These are phyloP conservation scores for Cerastoderma edule DNA, from an alignment of 2,888 invertebrate species.

Conservation along the genomic window DNA sequence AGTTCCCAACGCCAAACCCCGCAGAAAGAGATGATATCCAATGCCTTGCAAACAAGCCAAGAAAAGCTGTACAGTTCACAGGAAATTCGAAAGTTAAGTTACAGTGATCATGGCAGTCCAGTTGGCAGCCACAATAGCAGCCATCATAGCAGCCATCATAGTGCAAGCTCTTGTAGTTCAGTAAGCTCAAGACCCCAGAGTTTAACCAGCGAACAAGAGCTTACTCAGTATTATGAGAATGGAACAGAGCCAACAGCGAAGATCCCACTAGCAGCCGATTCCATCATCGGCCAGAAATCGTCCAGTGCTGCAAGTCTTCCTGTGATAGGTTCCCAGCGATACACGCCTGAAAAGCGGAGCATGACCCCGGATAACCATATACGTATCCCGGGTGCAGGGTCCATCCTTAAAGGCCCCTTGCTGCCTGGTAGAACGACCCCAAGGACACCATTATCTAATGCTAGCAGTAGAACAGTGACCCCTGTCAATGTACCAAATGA, in stretches of 20 bases:
- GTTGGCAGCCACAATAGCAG: conserved; percentile 37
- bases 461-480: conserved; percentile 74
- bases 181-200: conserved; percentile 68
- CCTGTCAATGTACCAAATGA: conserved; percentile 60
- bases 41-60: conserved; percentile 58
- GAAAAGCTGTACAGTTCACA: conserved; percentile 61
- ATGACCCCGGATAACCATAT: conserved; percentile 73
- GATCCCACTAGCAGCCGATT: conserved; percentile 19
- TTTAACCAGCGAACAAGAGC: conserved; percentile 76
- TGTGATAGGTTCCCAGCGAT: conserved; percentile 56
- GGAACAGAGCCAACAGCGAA: conserved; percentile 8
- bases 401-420: conserved; percentile 54
- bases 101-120: conserved; percentile 30
- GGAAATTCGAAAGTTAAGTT: conserved; percentile 31
- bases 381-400: conserved; percentile 58
- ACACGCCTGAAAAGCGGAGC: conserved; percentile 62
- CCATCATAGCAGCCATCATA: conserved; percentile 26
- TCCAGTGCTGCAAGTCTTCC: conserved; percentile 64
- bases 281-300: neutral
- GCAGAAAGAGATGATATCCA: conserved; percentile 53
- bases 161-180: conserved; percentile 33
- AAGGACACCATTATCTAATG: conserved; percentile 59
- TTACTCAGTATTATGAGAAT: conserved; percentile 71
- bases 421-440: conserved; percentile 45
- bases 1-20: conserved; percentile 54